Evolutionary conservation across 2,888 invertebrate species (phyloP).

Genomic region (Tigriopus californicus): DNA sequence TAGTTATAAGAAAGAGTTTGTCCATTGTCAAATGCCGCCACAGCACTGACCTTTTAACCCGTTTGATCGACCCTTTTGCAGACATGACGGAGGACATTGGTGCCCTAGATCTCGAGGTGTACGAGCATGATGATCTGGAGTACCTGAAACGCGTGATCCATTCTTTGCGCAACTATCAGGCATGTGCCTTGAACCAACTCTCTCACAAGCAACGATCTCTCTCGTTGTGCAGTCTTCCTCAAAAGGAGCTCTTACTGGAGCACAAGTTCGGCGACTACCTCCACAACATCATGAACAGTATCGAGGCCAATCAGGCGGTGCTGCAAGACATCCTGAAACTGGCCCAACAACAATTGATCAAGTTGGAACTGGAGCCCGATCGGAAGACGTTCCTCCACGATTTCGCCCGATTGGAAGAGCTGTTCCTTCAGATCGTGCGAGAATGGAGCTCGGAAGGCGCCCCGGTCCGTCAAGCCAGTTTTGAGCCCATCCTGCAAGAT

Average conservation of each 20-base stretch:
- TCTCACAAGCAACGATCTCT: neutral
- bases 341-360: neutral
- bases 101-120: neutral
- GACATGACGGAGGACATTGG: neutral
- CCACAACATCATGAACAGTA: neutral
- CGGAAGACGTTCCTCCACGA: neutral
- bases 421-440: neutral
- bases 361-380: neutral
- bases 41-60: neutral
- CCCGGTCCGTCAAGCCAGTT: neutral
- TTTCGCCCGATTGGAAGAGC: neutral
- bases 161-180: neutral
- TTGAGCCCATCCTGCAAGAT: neutral
- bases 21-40: constrained; percentile 52
- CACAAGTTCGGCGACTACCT: neutral
- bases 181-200: neutral
- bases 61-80: neutral
- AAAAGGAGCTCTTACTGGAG: neutral
- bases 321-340: neutral
- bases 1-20: constrained; percentile 53
- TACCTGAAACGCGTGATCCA: neutral
- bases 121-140: neutral
- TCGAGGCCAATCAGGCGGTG: neutral
- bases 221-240: neutral
- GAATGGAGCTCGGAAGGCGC: neutral